These are phyloP conservation scores for Chaetodon trifasciatus DNA, from an alignment of 2,797 vertebrate species.

Conservation along the genomic window DNA sequence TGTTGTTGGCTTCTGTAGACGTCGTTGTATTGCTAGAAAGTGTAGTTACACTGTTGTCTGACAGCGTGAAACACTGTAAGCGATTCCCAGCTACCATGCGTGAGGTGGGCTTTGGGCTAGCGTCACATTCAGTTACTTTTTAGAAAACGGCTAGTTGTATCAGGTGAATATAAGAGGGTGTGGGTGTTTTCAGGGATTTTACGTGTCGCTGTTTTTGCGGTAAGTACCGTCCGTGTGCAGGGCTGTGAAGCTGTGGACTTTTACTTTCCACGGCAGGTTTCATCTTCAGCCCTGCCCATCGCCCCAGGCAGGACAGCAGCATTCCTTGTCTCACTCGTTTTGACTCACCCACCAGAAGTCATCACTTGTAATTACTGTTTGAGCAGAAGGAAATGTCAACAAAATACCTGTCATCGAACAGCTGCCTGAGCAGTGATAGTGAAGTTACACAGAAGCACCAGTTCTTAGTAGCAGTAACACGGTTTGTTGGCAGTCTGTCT, in stretches of 20 bases:
- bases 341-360: conserved; percentile 32
- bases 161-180: too few relatives aligned
- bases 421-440: neutral
- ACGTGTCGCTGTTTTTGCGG: fast-evolving
- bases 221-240: fast-evolving
- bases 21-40: neutral
- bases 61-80: neutral
- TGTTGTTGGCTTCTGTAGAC: fast-evolving
- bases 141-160: neutral
- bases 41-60: fast-evolving
- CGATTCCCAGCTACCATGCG: conserved; percentile 37
- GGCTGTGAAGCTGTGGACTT: conserved; percentile 34
- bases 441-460: neutral
- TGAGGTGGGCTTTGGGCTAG: neutral
- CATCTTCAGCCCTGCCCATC: conserved; percentile 73
- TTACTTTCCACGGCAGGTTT: conserved; percentile 45
- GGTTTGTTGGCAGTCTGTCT: neutral
- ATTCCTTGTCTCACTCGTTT: conserved; percentile 70
- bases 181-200: fast-evolving
- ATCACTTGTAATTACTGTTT: neutral
- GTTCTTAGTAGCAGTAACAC: neutral
- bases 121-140: neutral
- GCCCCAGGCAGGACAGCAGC: conserved; percentile 68
- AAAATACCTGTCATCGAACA: neutral
- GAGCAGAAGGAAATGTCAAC: neutral